Conservation (phyloP, 2,797 vertebrate genomes). For the Miichthys miiuy region DNA sequence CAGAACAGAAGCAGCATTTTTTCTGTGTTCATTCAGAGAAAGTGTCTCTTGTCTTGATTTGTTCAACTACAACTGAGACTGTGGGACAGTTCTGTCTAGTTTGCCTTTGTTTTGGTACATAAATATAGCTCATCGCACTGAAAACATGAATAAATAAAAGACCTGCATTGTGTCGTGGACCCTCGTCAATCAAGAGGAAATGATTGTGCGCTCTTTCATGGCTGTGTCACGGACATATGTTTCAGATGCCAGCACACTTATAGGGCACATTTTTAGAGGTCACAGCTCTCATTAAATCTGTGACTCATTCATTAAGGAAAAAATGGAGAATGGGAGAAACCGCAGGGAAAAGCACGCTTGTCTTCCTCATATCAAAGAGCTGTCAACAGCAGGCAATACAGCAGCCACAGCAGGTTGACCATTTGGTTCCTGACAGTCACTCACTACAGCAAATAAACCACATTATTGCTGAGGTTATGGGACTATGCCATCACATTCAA, state of each 20-base stretch:
- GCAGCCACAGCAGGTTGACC: constrained; percentile 30
- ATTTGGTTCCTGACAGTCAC: constrained; percentile 23
- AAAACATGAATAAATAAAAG: constrained; percentile 17
- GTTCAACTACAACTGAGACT: not conserved
- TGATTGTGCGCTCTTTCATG: not conserved
- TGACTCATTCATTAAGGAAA: constrained; percentile 17
- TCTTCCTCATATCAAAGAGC: constrained; percentile 43
- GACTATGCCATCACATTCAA: not conserved
- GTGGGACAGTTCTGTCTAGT: not conserved
- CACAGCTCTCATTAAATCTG: constrained; percentile 29
- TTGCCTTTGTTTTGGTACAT: not conserved
- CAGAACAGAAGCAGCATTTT: not conserved
- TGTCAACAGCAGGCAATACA: constrained; percentile 66
- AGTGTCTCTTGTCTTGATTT: not conserved
- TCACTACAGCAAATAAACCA: constrained; percentile 37
- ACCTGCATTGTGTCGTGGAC: not conserved
- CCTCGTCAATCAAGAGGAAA: constrained; percentile 18
- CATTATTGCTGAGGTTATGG: constrained; percentile 54
- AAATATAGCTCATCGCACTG: not conserved
- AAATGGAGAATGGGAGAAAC: constrained; percentile 9
- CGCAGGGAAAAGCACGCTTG: constrained; percentile 14
- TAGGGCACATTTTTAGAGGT: constrained; percentile 14
- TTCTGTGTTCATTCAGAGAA: not conserved
- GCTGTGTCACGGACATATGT: not conserved
- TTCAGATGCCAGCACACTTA: constrained; percentile 14